Conservation (phyloP, 2,888 invertebrate species). For the Agrotis puta region DNA sequence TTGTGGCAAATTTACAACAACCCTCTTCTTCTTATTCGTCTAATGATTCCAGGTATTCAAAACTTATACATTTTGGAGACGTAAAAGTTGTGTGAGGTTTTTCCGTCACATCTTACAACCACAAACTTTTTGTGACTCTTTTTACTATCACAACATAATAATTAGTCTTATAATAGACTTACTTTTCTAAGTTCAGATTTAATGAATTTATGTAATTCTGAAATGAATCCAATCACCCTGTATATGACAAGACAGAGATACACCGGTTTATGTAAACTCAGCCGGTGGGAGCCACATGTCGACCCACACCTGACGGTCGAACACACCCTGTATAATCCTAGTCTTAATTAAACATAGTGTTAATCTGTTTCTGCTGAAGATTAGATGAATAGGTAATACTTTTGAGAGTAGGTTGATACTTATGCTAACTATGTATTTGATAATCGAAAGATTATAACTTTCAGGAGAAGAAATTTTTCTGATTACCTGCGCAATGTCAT, state of each 20-base stretch:
- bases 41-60: too few species aligned
- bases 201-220: too few species aligned
- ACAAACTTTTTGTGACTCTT: neutral
- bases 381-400: slow-evolving; percentile 39
- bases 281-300: slow-evolving; percentile 83
- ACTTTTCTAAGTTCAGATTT: too few species aligned
- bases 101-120: neutral
- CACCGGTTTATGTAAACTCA: slow-evolving; percentile 76
- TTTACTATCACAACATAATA: too few species aligned
- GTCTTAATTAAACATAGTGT: slow-evolving; percentile 65
- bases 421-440: neutral
- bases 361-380: slow-evolving; percentile 59
- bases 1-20: too few species aligned
- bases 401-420: slow-evolving; percentile 8
- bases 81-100: neutral
- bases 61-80: too few species aligned
- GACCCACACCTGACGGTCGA: slow-evolving; percentile 76
- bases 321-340: slow-evolving; percentile 72
- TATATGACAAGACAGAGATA: slow-evolving; percentile 67
- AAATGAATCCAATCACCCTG: slow-evolving; percentile 54
- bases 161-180: too few species aligned
- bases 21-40: too few species aligned
- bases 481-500: neutral
- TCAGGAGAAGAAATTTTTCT: neutral
- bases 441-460: neutral